Evolutionary conservation across 2,888 invertebrate species (phyloP), one percentile per base, ranked within the genome.

Genomic region (Drosophila greeni): DNA sequence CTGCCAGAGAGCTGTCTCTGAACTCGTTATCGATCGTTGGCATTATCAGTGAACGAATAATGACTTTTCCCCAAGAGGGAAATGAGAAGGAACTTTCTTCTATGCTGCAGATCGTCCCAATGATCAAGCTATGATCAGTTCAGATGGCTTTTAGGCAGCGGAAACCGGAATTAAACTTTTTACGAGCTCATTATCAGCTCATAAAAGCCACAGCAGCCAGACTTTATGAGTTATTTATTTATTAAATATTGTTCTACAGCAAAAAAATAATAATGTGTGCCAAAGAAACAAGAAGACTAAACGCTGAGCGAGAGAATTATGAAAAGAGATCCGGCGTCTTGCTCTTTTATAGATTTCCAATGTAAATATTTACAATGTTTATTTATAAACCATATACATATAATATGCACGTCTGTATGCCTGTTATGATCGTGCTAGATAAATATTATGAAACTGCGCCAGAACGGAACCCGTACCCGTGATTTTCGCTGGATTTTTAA

Each of bases 281-380:
- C 66, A 71, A 67, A 56, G 33, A 24, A 47, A 31, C n/a, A n/a
- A n/a, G n/a, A 54, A 29, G 18, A 18, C 29, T 24, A 16, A 52
- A 16, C 31, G 18, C 8, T 18, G 40, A 29, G 51, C 16, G 39
- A 43, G 43, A 42, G 40, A 67, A 68, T 62, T 67, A 68, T 75
- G 43, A 45, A 34, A 29, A 66, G 57, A 49, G 45, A 51, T 58
- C 60, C 5, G 45, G 65, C 26, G 34, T 24, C 48, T 42, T 39
- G 43, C 49, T 54, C 60, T 64, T 61, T 61, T 54, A 65, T 75
- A 62, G 66, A 51, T 65, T 53, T 74, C 47, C 66, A 75, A 75
- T 83, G 78, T 83, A 80, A 80, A 80, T 80, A 83, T 85, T 80
- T 80, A 80, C 75, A 72, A 42, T 34, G 36, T 76, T 80, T 76